Conservation (phyloP, 37 sponge, comb jelly and placozoan genomes). For the Eunapius fragilis region DNA sequence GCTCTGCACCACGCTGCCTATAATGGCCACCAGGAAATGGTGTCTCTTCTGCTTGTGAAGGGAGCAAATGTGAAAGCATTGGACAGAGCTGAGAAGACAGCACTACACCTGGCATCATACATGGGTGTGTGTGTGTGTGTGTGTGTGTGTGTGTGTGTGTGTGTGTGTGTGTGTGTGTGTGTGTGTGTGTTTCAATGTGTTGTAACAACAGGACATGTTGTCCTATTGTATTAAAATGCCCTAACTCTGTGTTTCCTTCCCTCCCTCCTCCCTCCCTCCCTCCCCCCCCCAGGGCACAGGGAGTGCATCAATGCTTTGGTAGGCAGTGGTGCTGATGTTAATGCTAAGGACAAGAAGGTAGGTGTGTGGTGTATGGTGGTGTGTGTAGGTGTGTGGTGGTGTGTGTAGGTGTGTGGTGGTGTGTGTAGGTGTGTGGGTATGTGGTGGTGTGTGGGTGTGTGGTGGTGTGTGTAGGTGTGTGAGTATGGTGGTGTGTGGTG, state of each 20-base stretch:
- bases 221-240: too few relatives aligned
- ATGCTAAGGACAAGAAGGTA: conserved; percentile 70
- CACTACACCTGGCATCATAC: conserved; percentile 83
- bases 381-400: too few relatives aligned
- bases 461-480: too few relatives aligned
- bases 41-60: conserved; percentile 79
- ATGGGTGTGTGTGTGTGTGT: conserved; percentile 54
- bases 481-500: not conserved
- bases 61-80: conserved; percentile 74
- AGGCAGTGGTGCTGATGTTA: conserved; percentile 76
- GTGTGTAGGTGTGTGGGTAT: not conserved
- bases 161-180: too few relatives aligned
- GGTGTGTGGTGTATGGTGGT: not conserved
- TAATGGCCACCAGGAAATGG: conserved; percentile 73
- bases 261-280: not conserved
- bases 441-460: not conserved
- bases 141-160: not conserved
- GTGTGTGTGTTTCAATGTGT: too few relatives aligned
- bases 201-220: too few relatives aligned
- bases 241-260: not conserved
- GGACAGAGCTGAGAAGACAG: conserved; percentile 68
- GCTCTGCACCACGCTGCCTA: conserved; percentile 89
- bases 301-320: conserved; percentile 78
- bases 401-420: not conserved
- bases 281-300: conserved; percentile 49